Evolutionary conservation across 2,113 vertebrate species (phyloP).

Genomic region (Coracopsis vasa): DNA sequence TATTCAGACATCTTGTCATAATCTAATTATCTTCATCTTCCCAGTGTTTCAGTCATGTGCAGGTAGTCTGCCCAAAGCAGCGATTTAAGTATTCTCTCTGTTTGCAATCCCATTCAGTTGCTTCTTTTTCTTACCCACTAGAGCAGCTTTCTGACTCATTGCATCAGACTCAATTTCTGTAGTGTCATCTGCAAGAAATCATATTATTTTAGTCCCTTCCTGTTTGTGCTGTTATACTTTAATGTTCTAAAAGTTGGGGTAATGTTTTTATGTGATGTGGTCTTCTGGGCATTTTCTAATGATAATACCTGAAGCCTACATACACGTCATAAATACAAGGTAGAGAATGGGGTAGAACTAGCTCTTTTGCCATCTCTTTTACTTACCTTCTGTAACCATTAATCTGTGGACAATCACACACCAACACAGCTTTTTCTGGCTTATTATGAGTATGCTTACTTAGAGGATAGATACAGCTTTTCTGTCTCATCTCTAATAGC

Average conservation of each 20-base stretch:
- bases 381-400: neutral
- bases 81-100: neutral
- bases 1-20: neutral
- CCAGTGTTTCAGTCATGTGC: neutral
- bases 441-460: neutral
- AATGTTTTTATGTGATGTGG: neutral
- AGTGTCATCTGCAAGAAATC: neutral
- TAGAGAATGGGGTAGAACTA: neutral
- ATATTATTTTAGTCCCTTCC: neutral
- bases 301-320: neutral
- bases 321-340: neutral
- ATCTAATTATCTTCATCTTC: neutral
- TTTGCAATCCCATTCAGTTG: neutral
- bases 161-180: neutral
- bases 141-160: neutral
- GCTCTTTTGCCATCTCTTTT: neutral
- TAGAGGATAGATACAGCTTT: neutral
- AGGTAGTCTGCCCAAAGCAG: neutral
- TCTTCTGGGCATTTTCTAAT: neutral
- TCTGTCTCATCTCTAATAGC: neutral
- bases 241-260: neutral
- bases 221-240: neutral
- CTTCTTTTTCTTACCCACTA: neutral
- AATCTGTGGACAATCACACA: neutral
- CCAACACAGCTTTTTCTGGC: neutral